Percentiles rank a stretch among this genome's conserved stretches.
These are phyloP conservation scores for Adelognathus sp. DNA, from an alignment of 2,888 invertebrate species.

Conservation along the genomic window DNA sequence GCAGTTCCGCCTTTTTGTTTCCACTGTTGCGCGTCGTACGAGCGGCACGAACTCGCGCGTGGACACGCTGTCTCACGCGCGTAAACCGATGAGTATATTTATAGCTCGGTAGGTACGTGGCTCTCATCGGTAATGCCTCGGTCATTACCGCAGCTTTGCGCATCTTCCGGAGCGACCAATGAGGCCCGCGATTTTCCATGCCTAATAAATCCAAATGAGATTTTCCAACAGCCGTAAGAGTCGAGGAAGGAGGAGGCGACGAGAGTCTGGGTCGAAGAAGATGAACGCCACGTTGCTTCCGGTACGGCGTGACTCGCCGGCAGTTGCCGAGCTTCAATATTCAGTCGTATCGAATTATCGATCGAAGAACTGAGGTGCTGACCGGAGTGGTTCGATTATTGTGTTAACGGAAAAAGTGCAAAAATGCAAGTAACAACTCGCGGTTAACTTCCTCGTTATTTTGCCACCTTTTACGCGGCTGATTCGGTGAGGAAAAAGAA, in stretches of 20 bases:
- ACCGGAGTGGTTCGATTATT: too few species aligned
- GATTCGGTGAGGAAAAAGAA: too few species aligned
- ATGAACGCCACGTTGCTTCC: slow-evolving; percentile 2
- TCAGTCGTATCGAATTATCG: not conserved
- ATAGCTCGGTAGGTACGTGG: too few species aligned
- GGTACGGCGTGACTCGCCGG: slow-evolving; percentile 9
- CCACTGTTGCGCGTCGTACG: slow-evolving; percentile 7
- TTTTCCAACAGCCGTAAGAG: slow-evolving; percentile 60
- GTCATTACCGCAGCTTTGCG: slow-evolving; percentile 66
- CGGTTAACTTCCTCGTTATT: too few species aligned
- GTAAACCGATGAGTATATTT: slow-evolving; percentile 48
- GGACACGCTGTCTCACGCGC: slow-evolving; percentile 12
- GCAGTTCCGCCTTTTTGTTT: slow-evolving; percentile 73
- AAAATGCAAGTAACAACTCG: too few species aligned
- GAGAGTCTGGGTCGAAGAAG: not conserved
- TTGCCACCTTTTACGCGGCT: too few species aligned
- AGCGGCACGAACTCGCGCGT: not conserved
- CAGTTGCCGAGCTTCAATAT: not conserved
- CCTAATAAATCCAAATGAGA: slow-evolving; percentile 75
- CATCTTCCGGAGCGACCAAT: not conserved
- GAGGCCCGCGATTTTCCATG: slow-evolving; percentile 69
- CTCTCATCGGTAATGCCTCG: slow-evolving; percentile 74
- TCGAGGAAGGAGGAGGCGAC: not conserved
- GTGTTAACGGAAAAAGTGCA: too few species aligned
- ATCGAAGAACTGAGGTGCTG: too few species aligned